Conservation (phyloP, 2,113 vertebrate genomes). For the Sceloporus undulatus region DNA sequence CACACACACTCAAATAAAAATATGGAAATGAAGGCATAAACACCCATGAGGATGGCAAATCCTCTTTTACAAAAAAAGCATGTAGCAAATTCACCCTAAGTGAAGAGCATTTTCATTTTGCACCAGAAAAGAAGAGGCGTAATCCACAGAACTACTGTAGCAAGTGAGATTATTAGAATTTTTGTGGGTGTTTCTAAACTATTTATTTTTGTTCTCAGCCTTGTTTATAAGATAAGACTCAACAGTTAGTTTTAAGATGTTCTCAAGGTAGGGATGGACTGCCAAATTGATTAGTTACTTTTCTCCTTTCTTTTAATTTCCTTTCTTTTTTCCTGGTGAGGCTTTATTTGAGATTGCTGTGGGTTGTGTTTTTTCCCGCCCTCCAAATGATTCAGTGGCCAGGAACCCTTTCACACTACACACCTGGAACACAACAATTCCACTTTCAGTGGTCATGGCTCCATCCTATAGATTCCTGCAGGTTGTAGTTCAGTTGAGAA, state of each 20-base stretch:
- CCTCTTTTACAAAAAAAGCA: conserved; percentile 44
- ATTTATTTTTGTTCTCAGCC: conserved; percentile 11
- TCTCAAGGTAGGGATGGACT: conserved; percentile 3
- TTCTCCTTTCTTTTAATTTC: neutral
- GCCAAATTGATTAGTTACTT: neutral
- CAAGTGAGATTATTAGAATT: neutral
- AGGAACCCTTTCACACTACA: no score
- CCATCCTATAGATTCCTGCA: no score
- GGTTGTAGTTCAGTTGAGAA: no score
- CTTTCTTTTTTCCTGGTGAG: neutral
- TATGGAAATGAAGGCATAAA: conserved; percentile 60
- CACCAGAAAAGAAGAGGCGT: neutral
- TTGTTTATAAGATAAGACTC: conserved; percentile 28
- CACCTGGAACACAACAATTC: no score
- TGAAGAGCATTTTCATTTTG: conserved; percentile 50
- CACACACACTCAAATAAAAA: conserved; percentile 30
- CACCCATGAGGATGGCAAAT: conserved; percentile 55
- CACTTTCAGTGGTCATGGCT: no score
- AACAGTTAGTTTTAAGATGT: conserved; percentile 13
- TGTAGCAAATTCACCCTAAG: conserved; percentile 53
- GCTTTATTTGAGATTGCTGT: neutral
- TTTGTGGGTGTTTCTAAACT: neutral
- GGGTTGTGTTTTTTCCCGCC: neutral
- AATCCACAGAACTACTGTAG: neutral
- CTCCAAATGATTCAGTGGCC: no score